Evolutionary conservation across 2,888 invertebrate genomes (phyloP).

Genomic region (Hybos culiciformis): DNA sequence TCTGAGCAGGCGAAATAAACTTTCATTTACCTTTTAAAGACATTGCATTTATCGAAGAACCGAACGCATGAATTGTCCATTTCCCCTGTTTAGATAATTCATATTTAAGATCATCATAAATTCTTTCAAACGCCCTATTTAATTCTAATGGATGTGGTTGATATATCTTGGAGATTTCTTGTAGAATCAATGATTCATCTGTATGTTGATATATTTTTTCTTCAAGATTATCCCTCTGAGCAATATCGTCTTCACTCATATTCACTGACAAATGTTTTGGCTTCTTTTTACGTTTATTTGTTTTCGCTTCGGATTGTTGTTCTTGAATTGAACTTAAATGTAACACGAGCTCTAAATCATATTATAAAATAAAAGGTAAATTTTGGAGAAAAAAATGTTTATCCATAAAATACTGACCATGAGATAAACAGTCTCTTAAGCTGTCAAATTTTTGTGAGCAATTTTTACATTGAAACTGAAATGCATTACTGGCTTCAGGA

Average conservation of each 20-base stretch:
- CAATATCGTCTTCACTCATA: conserved; percentile 1
- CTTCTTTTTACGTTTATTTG: not conserved
- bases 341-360: no score
- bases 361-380: no score
- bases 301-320: no score
- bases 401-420: no score
- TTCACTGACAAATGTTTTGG: not conserved
- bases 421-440: no score
- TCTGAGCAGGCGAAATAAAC: no score
- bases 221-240: conserved; percentile 3
- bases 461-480: no score
- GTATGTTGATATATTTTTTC: conserved; percentile 8
- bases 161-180: conserved; percentile 18
- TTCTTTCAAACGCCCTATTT: conserved; percentile 17
- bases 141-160: conserved; percentile 14
- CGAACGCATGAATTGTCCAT: conserved; percentile 44
- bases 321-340: no score
- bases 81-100: conserved; percentile 24
- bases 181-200: conserved; percentile 17
- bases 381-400: no score
- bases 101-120: conserved; percentile 19
- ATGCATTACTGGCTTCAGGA: no score
- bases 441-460: no score
- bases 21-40: conserved; percentile 43
- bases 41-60: conserved; percentile 59